A percentile compares a stretch with the other conserved stretches of the same genome.
Evolutionary conservation across 2,113 vertebrate species (phyloP).

Genomic region (Pollachius pollachius): DNA sequence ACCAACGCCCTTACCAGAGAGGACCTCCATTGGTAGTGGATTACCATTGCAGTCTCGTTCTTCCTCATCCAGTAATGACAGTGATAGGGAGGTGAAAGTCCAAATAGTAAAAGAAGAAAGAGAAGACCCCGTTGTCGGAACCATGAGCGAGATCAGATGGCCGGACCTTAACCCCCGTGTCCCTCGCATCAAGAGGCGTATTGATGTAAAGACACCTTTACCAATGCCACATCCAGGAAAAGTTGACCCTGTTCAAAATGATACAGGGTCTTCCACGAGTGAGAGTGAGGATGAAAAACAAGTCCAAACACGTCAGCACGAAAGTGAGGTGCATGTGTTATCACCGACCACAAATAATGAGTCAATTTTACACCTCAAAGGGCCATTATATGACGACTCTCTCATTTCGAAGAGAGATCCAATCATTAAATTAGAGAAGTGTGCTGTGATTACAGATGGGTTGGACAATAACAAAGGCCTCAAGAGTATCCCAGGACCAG

Average conservation of each 20-base stretch:
- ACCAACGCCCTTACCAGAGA: not conserved
- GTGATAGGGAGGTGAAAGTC: conserved; percentile 13
- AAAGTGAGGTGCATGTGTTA: conserved; percentile 1
- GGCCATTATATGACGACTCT: not conserved
- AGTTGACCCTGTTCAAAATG: not conserved
- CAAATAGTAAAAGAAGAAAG: not conserved
- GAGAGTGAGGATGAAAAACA: conserved; percentile 43
- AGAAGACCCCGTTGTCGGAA: not conserved
- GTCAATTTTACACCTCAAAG: conserved; percentile 2
- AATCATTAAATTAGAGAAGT: conserved; percentile 49
- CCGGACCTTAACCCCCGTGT: not conserved
- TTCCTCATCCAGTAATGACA: conserved; percentile 6
- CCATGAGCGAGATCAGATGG: conserved; percentile 11
- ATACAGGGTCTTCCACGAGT: conserved; percentile 30
- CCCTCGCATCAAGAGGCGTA: too few relatives aligned
- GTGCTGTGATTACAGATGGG: conserved; percentile 29
- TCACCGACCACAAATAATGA: conserved; percentile 6
- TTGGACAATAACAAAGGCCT: conserved; percentile 7
- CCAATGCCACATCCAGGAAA: not conserved
- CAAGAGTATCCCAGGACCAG: conserved; percentile 8
- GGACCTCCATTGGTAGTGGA: conserved; percentile 7
- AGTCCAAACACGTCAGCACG: conserved; percentile 16
- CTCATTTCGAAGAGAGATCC: conserved; percentile 4
- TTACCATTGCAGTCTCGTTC: not conserved
- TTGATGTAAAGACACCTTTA: conserved; percentile 3